A percentile compares a stretch with the other conserved stretches of the same genome.
Conservation (phyloP, 1,140 invertebrate genomes). For the Sycobia sp. region DNA sequence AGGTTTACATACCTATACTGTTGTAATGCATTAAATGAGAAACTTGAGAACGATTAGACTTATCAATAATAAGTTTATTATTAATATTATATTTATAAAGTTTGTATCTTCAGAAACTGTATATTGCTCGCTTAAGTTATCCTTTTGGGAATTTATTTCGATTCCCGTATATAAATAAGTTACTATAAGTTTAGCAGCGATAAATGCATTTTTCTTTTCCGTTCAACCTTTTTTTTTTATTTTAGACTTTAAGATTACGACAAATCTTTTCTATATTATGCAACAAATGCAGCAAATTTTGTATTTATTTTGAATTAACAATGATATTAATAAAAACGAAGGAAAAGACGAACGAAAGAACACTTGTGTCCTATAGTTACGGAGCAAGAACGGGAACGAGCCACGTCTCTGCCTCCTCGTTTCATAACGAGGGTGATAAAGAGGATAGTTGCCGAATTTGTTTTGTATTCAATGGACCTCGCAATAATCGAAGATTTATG, state of each 20-base stretch:
- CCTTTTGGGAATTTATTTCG: constrained; percentile 3
- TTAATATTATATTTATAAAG: constrained; percentile 9
- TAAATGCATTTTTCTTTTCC: constrained; percentile 31
- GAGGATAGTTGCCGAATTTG: constrained; percentile 44
- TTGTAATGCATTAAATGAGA: constrained; percentile 10
- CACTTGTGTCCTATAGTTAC: constrained; percentile 35
- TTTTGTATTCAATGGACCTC: constrained; percentile 35
- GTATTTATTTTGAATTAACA: constrained; percentile 21
- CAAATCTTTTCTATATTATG: constrained; percentile 11
- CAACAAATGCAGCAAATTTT: constrained; percentile 7
- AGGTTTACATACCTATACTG: not conserved
- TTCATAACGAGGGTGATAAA: constrained; percentile 47
- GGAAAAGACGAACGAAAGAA: constrained; percentile 24
- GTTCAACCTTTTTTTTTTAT: constrained; percentile 31
- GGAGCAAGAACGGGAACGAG: constrained; percentile 36
- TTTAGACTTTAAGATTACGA: constrained; percentile 18
- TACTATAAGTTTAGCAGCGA: constrained; percentile 27
- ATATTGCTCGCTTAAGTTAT: constrained; percentile 18
- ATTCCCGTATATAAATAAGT: constrained; percentile 3
- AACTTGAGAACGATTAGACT: constrained; percentile 18
- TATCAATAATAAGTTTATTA: constrained; percentile 6
- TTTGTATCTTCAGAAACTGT: not conserved
- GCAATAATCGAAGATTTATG: constrained; percentile 33
- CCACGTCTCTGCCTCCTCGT: constrained; percentile 46
- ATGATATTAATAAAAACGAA: too few species aligned